These are phyloP conservation scores for Drosophila tripunctata DNA, from an alignment of 2,888 invertebrate genomes.

Conservation along the genomic window DNA sequence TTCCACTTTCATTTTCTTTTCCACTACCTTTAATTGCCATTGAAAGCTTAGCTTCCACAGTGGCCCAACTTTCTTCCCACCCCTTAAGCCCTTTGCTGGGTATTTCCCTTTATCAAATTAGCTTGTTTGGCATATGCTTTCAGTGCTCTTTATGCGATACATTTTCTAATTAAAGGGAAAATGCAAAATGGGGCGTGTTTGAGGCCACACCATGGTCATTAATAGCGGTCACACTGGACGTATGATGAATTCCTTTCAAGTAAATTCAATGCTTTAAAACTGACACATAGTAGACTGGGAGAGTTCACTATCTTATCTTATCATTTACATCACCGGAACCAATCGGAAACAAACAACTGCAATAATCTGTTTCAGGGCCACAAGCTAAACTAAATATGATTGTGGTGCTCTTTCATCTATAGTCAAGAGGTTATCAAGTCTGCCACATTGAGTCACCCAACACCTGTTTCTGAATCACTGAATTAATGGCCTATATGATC, in stretches of 20 bases:
- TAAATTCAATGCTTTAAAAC: neutral
- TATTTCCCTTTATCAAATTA: conserved; percentile 50
- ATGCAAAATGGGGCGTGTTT: conserved; percentile 57
- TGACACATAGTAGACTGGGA: neutral
- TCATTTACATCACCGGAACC: conserved; percentile 33
- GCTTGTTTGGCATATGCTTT: conserved; percentile 39
- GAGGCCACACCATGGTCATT: conserved; percentile 15
- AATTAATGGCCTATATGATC: conserved; percentile 8
- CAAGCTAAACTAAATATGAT: neutral
- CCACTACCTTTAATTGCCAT: conserved; percentile 28
- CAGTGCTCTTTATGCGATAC: conserved; percentile 31
- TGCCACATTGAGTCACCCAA: conserved; percentile 5
- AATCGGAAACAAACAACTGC: conserved; percentile 11
- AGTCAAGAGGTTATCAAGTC: neutral
- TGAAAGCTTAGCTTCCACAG: conserved; percentile 7
- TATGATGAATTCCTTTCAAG: conserved; percentile 23
- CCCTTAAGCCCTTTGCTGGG: neutral
- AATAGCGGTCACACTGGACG: conserved; percentile 26
- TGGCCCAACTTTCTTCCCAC: neutral
- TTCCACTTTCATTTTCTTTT: neutral
- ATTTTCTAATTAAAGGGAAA: conserved; percentile 65
- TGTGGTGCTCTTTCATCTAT: neutral
- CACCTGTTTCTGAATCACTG: conserved; percentile 60
- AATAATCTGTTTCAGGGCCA: conserved; percentile 11
- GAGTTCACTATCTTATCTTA: conserved; percentile 12